These are phyloP conservation scores for Morinoia aosen DNA, from an alignment of 2,888 invertebrate genomes.

Conservation along the genomic window DNA sequence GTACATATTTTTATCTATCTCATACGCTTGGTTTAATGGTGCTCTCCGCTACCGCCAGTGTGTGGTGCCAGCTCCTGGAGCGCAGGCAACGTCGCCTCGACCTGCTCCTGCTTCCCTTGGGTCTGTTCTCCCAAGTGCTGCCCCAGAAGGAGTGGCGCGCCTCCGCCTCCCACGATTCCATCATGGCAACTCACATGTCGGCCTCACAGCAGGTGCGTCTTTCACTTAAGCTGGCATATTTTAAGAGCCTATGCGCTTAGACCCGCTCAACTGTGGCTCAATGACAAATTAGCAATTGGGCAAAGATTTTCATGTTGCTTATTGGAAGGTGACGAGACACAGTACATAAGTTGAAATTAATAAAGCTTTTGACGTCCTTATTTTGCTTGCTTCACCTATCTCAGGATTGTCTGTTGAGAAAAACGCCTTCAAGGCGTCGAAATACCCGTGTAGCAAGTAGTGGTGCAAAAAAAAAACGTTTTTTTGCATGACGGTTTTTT, in stretches of 20 bases:
- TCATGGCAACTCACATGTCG: constrained; percentile 50
- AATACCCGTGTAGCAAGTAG: too few relatives aligned
- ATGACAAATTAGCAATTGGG: neutral
- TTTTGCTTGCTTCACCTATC: too few relatives aligned
- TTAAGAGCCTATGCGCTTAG: neutral
- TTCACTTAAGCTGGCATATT: too few relatives aligned
- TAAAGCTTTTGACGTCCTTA: constrained; percentile 69
- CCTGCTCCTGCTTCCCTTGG: constrained; percentile 82
- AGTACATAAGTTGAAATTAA: too few relatives aligned
- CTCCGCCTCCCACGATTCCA: constrained; percentile 71
- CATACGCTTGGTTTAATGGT: neutral
- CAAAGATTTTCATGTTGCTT: neutral
- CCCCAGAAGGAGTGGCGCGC: constrained; percentile 73
- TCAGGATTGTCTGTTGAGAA: too few relatives aligned
- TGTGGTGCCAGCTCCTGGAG: constrained; percentile 93
- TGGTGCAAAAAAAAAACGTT: too few relatives aligned
- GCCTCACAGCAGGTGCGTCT: constrained; percentile 49
- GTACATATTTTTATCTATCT: too few relatives aligned
- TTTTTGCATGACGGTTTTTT: too few relatives aligned
- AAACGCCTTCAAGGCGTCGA: too few relatives aligned
- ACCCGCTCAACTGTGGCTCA: neutral
- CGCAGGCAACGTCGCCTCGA: constrained; percentile 88
- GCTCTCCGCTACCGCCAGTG: constrained; percentile 75
- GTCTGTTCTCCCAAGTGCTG: constrained; percentile 75
- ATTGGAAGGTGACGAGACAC: neutral